Evolutionary conservation across 2,888 invertebrate genomes (phyloP), one percentile per base, ranked within the genome.

Genomic region (Agrotis puta): DNA sequence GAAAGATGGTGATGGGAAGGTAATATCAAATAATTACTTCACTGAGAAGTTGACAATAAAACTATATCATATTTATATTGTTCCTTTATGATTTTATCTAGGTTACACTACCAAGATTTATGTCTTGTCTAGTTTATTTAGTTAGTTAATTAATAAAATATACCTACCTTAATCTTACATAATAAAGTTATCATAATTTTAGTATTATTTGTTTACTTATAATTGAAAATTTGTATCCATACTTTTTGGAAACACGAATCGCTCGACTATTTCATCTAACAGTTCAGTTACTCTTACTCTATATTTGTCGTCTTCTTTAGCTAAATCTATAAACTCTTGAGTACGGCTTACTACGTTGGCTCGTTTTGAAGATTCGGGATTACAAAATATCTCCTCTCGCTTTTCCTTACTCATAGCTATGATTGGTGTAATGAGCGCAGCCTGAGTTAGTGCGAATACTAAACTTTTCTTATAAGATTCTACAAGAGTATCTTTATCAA

Each of bases 201-300:
- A 39, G 9, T 39, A 11, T 39, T 39, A 39, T 39, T 11, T 39
- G 11, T 39, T 11, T 39, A 39, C 39, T n/a, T n/a, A n/a, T n/a
- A n/a, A n/a, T n/a, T 11, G 39, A 39, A 39, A 39, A 39, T 24
- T 43, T 33, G 64, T 54, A 54, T 33, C 39, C 51, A 22, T 0
- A 11, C 76, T 74, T 51, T 82, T 75, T 9, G 84, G 69, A 67
- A 78, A 85, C 67, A 93, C 80, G 73, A 90, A 97, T 86, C 91
- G 93, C 82, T 97, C 97, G 50, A 97, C 90, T 63, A 97, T 92
- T 87, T 97, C 97, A 71, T 96, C 94, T 20, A 97, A 90, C 80
- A 97, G 89, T 87, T 97, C 97, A 6, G 90, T 92, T 56, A 97
- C 81, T 58, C 97, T 93, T 24, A 87, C 84, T 48, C 93, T 90